Conservation (phyloP, 2,113 vertebrate genomes). For the Sinocyclocheilus maitianheensis region DNA sequence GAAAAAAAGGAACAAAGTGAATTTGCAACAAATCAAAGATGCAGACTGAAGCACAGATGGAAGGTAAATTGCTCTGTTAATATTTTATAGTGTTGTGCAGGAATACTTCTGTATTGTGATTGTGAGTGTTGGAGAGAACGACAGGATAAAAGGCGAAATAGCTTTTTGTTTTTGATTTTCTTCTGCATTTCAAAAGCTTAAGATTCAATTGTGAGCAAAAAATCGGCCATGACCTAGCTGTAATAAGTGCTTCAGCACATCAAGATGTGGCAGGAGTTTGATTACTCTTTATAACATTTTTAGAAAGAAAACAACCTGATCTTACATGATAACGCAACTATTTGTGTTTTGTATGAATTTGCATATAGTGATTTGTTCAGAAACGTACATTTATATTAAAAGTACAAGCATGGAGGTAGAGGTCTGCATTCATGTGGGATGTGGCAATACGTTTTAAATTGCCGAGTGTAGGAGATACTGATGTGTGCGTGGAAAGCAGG, state of each 20-base stretch:
- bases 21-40: slow-evolving; percentile 23
- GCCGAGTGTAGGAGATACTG: too few relatives aligned
- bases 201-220: background rate
- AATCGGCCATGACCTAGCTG: background rate
- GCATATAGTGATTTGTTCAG: too few relatives aligned
- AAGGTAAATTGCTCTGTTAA: slow-evolving; percentile 31
- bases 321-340: too few relatives aligned
- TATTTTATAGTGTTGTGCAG: slow-evolving; percentile 32
- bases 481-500: too few relatives aligned
- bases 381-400: too few relatives aligned
- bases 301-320: background rate
- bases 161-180: background rate
- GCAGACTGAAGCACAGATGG: background rate
- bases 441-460: too few relatives aligned
- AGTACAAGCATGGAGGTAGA: too few relatives aligned
- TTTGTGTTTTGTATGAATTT: too few relatives aligned
- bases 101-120: slow-evolving; percentile 19
- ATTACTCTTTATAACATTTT: background rate
- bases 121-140: background rate
- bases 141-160: background rate
- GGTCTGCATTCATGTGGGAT: too few relatives aligned
- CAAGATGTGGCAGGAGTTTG: background rate
- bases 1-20: slow-evolving; percentile 2
- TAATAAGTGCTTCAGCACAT: background rate
- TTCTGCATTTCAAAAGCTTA: slow-evolving; percentile 1